Evolutionary conservation across 92 coral and sea anemone genomes (phyloP).

Genomic region (Phenganax subtilis): DNA sequence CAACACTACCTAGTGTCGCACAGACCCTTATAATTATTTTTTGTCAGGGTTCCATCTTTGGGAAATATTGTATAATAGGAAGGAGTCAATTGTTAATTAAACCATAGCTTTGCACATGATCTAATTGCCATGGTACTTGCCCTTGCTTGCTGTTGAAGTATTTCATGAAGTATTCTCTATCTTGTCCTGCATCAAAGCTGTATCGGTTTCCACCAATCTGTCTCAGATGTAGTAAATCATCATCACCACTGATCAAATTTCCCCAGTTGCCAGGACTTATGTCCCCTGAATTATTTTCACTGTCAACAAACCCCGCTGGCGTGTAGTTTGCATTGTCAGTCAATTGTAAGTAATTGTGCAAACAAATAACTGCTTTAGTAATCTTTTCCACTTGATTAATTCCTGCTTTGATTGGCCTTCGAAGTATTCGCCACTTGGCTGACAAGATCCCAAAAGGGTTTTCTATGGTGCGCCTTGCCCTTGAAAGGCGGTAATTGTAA

Average conservation of each 20-base stretch:
- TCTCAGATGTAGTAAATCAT: constrained; percentile 12
- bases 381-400: constrained; percentile 21
- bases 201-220: constrained; percentile 28
- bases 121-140: constrained; percentile 32
- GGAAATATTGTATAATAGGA: no score
- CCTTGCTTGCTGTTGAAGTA: constrained; percentile 40
- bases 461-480: constrained; percentile 36
- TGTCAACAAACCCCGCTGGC: constrained; percentile 41
- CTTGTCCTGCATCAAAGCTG: background rate
- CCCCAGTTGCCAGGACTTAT: constrained; percentile 42
- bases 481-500: background rate
- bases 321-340: constrained; percentile 38
- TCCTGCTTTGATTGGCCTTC: background rate
- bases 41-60: no score
- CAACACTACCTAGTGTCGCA: no score
- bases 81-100: background rate
- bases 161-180: background rate
- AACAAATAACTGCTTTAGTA: constrained; percentile 30
- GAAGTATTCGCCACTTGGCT: no score
- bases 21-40: no score
- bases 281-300: constrained; percentile 34
- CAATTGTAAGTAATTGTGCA: constrained; percentile 40
- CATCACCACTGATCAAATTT: constrained; percentile 2
- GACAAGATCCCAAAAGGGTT: constrained; percentile 31
- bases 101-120: background rate